These are phyloP conservation scores for Unio delphinus DNA, from an alignment of 2,888 invertebrate genomes.

Conservation along the genomic window DNA sequence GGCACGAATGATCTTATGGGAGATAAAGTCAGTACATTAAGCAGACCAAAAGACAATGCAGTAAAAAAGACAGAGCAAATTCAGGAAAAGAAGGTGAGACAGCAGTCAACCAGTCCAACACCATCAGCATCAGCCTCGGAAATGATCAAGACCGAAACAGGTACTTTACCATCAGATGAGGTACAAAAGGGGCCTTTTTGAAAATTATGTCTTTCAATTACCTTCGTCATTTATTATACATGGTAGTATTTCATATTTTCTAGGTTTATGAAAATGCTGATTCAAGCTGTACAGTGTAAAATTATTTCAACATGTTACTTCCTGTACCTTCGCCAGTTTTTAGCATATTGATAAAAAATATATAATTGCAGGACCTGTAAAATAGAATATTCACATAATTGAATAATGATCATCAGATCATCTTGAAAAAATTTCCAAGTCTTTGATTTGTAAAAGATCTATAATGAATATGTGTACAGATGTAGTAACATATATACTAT, in stretches of 20 bases:
- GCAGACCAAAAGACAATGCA: slow-evolving; percentile 11
- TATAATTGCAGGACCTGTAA: not conserved
- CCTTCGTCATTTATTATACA: no score
- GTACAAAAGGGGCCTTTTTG: no score
- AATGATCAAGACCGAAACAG: slow-evolving; percentile 15
- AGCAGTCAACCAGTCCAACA: slow-evolving; percentile 15
- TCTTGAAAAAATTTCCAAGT: not conserved
- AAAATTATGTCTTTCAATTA: no score
- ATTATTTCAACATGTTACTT: no score
- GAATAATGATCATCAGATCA: not conserved
- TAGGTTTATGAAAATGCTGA: no score
- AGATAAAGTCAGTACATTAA: slow-evolving; percentile 4
- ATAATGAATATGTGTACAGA: no score
- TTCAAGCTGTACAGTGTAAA: no score
- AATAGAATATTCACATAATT: not conserved
- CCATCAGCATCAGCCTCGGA: slow-evolving; percentile 11
- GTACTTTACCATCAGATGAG: slow-evolving; percentile 3
- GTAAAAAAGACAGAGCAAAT: slow-evolving; percentile 2
- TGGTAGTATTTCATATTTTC: no score
- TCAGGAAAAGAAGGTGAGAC: slow-evolving; percentile 11
- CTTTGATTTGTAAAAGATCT: no score
- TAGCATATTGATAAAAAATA: no score
- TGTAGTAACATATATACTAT: no score
- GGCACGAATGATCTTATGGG: slow-evolving; percentile 49
- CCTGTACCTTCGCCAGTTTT: no score